Base-by-base conservation (phyloP, 1,140 invertebrate genomes). In the Epicauta chinensis region DNA sequence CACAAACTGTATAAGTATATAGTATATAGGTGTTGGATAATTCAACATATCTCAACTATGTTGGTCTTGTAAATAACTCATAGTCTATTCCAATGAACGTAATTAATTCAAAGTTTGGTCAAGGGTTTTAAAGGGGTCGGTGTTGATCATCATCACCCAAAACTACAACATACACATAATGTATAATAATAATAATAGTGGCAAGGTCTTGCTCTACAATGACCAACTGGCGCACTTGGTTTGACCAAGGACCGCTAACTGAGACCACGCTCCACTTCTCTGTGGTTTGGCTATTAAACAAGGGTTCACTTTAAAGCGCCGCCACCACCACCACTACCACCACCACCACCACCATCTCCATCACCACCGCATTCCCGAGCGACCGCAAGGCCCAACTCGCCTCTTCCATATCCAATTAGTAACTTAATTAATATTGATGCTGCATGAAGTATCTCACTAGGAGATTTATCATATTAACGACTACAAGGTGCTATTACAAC, bases 371-470 rank as follows among this genome's bases (percentile, higher is more conserved):
- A 55, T 55, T 55, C 53, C 44, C 53, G 13, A 42, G 53, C 42
- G 52, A 55, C 56, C 56, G 35, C 56, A 59, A 59, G 56, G 51
- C 48, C 56, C 48, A 35, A 51, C 29, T 50, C 44, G 53, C 53
- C 56, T 59, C 56, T 52, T 55, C 53, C 52, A 51, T 54, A 59
- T 59, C 53, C 56, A 59, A 59, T 59, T 59, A 59, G 56, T 51
- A 55, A 55, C 53, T 59, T 59, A 59, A 59, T 59, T 59, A 59
- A 59, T 59, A 59, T 59, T 59, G 56, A 59, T 59, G 56, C 56
- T 48, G 53, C 53, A 50, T 49, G 48, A 59, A 55, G 56, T 55
- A 41, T 55, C 46, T 49, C 46, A 38, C 46, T 49, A 39, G 30
- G 46, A 39, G 46, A 36, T 49, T 49, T 49, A 49, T 39, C 46